Evolutionary conservation across 2,113 vertebrate genomes (phyloP).

Genomic region (Ciconia maguari): DNA sequence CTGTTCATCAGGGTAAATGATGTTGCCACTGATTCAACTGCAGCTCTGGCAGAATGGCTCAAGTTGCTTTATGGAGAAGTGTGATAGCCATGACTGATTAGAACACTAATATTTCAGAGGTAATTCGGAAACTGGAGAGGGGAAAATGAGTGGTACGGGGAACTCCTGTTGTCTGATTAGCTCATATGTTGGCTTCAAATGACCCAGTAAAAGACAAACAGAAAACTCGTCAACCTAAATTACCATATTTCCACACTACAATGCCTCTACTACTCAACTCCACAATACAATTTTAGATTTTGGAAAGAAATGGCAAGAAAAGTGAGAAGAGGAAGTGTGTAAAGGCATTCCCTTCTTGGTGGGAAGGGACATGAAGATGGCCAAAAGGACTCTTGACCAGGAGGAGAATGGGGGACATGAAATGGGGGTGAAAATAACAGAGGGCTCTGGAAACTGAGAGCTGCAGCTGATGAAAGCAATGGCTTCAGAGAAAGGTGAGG

Average conservation of each 20-base stretch:
- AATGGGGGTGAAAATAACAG: background rate
- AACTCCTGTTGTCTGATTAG: background rate
- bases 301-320: background rate
- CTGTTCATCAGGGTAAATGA: background rate
- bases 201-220: background rate
- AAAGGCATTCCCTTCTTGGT: background rate
- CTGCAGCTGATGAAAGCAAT: background rate
- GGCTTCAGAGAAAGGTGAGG: background rate
- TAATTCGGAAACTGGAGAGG: background rate
- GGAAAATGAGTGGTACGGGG: background rate
- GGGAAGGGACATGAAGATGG: background rate
- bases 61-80: background rate
- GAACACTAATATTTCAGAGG: background rate
- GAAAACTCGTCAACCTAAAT: background rate
- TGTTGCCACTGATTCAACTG: background rate
- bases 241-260: rapidly evolving
- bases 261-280: background rate
- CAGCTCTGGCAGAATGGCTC: background rate
- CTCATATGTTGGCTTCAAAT: background rate
- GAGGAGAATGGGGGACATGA: background rate
- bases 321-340: background rate
- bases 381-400: background rate
- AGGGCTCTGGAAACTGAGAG: background rate
- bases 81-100: background rate
- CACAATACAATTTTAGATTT: background rate